Conservation (phyloP, 2,797 vertebrate species). For the Eulemur coronatus region DNA sequence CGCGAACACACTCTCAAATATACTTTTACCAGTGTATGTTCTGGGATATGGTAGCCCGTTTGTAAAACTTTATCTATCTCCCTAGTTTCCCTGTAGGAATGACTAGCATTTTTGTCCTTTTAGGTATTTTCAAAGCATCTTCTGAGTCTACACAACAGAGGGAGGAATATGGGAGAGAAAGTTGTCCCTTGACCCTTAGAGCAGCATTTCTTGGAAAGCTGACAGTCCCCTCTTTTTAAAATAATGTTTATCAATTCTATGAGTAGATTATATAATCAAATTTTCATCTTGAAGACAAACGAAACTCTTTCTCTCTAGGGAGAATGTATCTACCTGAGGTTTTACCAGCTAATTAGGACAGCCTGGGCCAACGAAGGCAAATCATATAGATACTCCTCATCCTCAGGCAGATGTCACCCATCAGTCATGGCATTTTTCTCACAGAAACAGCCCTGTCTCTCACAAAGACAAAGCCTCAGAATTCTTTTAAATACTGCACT, state of each 20-base stretch:
- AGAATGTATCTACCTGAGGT: not conserved
- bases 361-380: not conserved
- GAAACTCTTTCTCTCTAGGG: not conserved
- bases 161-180: not conserved
- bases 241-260: not conserved
- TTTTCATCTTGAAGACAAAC: not conserved
- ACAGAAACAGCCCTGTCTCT: not conserved
- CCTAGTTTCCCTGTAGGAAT: not conserved
- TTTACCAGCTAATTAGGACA: not conserved
- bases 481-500: not conserved
- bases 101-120: not conserved
- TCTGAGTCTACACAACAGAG: not conserved
- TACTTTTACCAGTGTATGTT: not conserved
- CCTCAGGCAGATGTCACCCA: not conserved
- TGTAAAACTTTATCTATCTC: not conserved
- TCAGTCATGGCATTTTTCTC: not conserved
- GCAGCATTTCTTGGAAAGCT: not conserved
- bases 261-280: not conserved
- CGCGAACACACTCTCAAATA: not conserved
- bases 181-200: not conserved
- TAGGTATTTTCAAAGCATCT: not conserved
- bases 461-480: not conserved
- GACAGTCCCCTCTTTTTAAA: not conserved
- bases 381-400: not conserved
- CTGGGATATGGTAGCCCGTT: not conserved